These are phyloP conservation scores for Chionoecetes opilio DNA, from an alignment of 1,140 invertebrate genomes.

Conservation along the genomic window DNA sequence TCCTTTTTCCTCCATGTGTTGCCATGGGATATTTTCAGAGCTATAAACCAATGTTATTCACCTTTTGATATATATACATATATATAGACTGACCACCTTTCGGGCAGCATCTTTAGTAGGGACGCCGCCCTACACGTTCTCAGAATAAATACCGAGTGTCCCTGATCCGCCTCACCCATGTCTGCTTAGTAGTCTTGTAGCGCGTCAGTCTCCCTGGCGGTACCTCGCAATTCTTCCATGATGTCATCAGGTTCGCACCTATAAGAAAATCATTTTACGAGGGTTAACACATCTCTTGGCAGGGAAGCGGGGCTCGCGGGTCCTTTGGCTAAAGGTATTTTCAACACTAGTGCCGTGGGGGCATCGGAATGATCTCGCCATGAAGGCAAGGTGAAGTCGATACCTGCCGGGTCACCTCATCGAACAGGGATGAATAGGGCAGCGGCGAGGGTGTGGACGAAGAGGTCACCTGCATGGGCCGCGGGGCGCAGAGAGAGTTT, in stretches of 20 bases:
- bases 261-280: constrained; percentile 31
- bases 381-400: not conserved
- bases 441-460: constrained; percentile 2
- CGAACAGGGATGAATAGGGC: not conserved
- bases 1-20: not conserved
- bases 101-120: not conserved
- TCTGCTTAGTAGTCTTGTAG: not conserved
- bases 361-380: not conserved
- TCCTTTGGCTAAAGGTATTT: not conserved
- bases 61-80: not conserved
- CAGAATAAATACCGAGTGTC: not conserved
- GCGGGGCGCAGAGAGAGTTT: not conserved
- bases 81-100: not conserved
- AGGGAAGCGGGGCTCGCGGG: not conserved
- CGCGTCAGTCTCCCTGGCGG: constrained; percentile 19
- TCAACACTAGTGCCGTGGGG: not conserved
- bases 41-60: not conserved
- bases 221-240: not conserved
- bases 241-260: constrained; percentile 18
- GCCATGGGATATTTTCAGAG: not conserved
- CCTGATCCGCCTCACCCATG: not conserved
- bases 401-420: not conserved
- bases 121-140: not conserved
- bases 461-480: not conserved
- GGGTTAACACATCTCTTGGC: not conserved